These are phyloP conservation scores for Oeneis ivallda DNA, from an alignment of 2,888 invertebrate genomes.

Conservation along the genomic window DNA sequence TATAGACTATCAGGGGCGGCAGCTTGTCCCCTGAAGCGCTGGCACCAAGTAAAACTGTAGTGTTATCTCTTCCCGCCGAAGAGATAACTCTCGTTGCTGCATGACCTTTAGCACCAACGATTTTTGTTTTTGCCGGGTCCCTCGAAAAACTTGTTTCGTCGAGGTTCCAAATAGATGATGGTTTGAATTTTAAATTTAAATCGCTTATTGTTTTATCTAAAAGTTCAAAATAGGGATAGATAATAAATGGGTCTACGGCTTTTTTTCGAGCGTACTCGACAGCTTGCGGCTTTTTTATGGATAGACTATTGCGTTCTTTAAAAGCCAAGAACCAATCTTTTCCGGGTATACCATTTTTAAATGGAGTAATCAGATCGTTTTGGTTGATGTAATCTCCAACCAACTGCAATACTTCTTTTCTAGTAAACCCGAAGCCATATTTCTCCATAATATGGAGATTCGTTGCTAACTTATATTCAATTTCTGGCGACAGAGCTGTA, in stretches of 20 bases:
- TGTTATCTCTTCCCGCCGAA: slow-evolving; percentile 25
- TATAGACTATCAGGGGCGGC: neutral
- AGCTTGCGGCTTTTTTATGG: slow-evolving; percentile 19
- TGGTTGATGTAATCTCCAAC: slow-evolving; percentile 4
- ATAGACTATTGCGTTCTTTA: slow-evolving; percentile 5
- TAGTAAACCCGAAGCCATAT: neutral
- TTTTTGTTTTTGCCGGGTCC: slow-evolving; percentile 22
- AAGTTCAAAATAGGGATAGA: slow-evolving; percentile 27
- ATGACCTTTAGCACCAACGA: slow-evolving; percentile 23
- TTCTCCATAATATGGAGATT: neutral
- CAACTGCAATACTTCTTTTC: neutral
- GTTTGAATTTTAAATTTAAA: slow-evolving; percentile 23
- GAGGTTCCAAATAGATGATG: slow-evolving; percentile 28
- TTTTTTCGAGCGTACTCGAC: slow-evolving; percentile 15
- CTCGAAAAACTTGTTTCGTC: slow-evolving; percentile 26
- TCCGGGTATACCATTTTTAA: slow-evolving; percentile 18
- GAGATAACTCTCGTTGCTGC: slow-evolving; percentile 20
- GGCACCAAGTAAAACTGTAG: slow-evolving; percentile 23
- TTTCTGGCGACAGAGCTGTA: neutral
- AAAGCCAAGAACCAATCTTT: slow-evolving; percentile 10
- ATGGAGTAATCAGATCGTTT: neutral
- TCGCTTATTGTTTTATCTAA: slow-evolving; percentile 26
- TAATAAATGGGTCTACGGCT: slow-evolving; percentile 11
- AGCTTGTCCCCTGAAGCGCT: neutral
- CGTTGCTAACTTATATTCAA: neutral